These are phyloP conservation scores for Pluvialis apricaria DNA, from an alignment of 2,113 vertebrate species.

Conservation along the genomic window DNA sequence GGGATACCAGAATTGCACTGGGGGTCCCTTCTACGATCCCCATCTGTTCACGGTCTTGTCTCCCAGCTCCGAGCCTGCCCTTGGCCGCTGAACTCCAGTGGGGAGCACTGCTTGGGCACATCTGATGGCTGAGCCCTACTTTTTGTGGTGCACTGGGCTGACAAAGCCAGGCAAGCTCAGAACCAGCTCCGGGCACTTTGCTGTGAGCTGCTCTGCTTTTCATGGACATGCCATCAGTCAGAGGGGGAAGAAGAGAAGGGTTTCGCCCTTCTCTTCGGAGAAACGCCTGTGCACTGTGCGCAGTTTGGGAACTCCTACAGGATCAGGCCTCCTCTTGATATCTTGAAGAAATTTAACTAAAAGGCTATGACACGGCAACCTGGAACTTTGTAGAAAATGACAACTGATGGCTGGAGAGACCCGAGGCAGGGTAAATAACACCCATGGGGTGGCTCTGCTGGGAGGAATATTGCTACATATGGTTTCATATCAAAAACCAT, in stretches of 20 bases:
- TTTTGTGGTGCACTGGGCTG: not conserved
- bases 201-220: not conserved
- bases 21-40: not conserved
- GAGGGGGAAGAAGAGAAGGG: not conserved
- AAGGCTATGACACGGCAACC: not conserved
- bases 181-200: not conserved
- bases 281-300: not conserved
- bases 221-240: not conserved
- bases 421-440: not conserved
- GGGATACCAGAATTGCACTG: not conserved
- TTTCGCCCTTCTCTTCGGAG: not conserved
- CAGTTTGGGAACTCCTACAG: not conserved
- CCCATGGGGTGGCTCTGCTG: not conserved
- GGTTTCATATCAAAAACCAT: not conserved
- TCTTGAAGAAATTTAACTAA: not conserved
- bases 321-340: not conserved
- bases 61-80: not conserved
- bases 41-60: fast-evolving
- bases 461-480: not conserved
- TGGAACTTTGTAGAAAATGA: not conserved
- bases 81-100: not conserved
- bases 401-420: not conserved
- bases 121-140: not conserved
- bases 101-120: fast-evolving
- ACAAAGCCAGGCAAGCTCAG: not conserved